Percentiles rank a stretch among this genome's conserved stretches.
Conservation (phyloP, 2,888 invertebrate species). For the Beris morrisii region DNA sequence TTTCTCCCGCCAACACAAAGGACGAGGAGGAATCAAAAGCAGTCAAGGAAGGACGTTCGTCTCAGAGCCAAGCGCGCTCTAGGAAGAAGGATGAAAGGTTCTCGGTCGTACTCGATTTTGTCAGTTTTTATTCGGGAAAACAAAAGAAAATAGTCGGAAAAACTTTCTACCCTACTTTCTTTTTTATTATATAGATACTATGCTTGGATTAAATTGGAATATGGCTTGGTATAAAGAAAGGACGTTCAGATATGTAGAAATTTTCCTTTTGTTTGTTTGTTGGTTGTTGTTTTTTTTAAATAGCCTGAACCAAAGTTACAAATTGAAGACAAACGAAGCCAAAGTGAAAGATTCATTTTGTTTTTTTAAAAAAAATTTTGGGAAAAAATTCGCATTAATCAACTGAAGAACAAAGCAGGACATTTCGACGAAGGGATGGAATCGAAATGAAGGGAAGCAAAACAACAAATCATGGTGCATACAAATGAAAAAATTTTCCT, state of each 20-base stretch:
- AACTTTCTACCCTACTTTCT: constrained; percentile 10
- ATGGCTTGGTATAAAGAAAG: neutral
- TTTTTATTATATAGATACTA: constrained; percentile 4
- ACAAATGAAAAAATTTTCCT: constrained; percentile 14
- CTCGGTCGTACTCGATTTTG: constrained; percentile 30
- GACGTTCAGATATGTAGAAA: neutral
- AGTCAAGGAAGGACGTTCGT: constrained; percentile 5
- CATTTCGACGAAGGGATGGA: neutral
- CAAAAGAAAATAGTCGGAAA: constrained; percentile 32
- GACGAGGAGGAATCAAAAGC: constrained; percentile 16
- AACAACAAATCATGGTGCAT: neutral
- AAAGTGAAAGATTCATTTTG: constrained; percentile 23
- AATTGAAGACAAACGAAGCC: constrained; percentile 14
- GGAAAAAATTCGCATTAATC: constrained; percentile 24
- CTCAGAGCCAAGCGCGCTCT: constrained; percentile 21
- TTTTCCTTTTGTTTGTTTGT: constrained; percentile 10
- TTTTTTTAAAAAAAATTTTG: constrained; percentile 7
- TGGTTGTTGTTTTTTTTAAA: constrained; percentile 5
- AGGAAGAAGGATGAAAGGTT: constrained; percentile 30
- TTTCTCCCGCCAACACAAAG: constrained; percentile 32
- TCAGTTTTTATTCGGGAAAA: constrained; percentile 32
- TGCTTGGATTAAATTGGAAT: constrained; percentile 23
- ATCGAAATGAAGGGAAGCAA: neutral
- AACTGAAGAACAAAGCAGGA: constrained; percentile 17
- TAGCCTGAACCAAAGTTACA: constrained; percentile 15